phyloP scores from a whole-genome alignment of 53 echinoderm and acorn worm genomes.

The Paracentrotus lividus region DNA sequence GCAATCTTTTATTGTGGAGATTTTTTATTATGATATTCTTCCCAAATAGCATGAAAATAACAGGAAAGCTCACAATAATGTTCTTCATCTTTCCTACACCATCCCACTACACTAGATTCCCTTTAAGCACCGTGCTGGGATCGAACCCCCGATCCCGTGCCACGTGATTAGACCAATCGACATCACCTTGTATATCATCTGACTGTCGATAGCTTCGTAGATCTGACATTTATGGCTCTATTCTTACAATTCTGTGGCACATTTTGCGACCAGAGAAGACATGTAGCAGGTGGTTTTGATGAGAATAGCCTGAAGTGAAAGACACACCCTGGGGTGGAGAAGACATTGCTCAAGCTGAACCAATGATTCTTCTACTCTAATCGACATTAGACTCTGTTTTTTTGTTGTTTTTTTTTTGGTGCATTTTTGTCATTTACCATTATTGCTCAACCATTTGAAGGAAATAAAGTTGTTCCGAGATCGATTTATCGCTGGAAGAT shows the following conservation, averaged over 20 bases:
- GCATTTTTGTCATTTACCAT: not conserved
- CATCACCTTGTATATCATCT: no score
- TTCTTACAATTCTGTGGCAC: not conserved
- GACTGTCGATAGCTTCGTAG: not conserved
- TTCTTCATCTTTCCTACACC: no score
- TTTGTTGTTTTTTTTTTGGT: not conserved
- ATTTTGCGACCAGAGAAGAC: not conserved
- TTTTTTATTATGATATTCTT: no score
- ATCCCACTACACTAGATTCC: no score
- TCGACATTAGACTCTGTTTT: not conserved
- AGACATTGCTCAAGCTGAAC: not conserved
- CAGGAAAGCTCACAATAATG: no score
- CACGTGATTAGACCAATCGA: no score
- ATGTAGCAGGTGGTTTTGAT: constrained; percentile 31
- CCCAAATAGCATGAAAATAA: no score
- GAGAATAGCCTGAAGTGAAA: constrained; percentile 20
- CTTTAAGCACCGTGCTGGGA: no score
- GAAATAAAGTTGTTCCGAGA: constrained; percentile 13
- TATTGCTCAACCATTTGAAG: constrained; percentile 9
- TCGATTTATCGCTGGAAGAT: constrained; percentile 15
- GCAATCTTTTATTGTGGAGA: no score
- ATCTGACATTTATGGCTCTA: constrained; percentile 7
- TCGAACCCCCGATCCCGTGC: no score
- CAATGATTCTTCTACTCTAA: not conserved
- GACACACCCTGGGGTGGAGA: not conserved